Evolutionary conservation across 2,797 vertebrate species (phyloP), one percentile per base, ranked within the genome.

Genomic region (Acanthis flammea): DNA sequence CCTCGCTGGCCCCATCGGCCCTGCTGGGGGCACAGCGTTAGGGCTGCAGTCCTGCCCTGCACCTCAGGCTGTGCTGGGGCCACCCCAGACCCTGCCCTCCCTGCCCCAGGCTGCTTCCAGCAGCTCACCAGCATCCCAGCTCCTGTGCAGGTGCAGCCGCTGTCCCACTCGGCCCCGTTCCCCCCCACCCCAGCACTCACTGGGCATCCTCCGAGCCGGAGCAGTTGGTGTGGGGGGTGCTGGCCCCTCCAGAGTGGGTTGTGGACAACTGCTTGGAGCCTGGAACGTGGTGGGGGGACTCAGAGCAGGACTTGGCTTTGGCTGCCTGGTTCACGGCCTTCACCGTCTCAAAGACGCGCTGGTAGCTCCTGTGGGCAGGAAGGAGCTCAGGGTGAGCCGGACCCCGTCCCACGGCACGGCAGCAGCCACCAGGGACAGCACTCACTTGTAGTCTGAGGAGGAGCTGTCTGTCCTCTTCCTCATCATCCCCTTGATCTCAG

Each of bases 401-500:
- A 7, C 3, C 68, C 12, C 2, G 1, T 0, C 5, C 3, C 22
- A 1, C 0, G 3, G n/a, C 33, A 7, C 39, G 1, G 25, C 45
- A 14, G 0, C 0, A 21, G 12, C 13, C 87, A 2, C 15, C 1
- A 1, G 0, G 0, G 14, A 1, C 50, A 12, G 35, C 14, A 83
- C 97, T 72, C 85, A 99, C 99, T 96, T 99, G 97, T 98, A 98
- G 74, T 99, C 98, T 4, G 98, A 97, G n/a, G 98, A 97, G 6
- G 97, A 98, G 78, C 97, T 98, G 96, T 98, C 98, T 44, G 98
- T 95, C 87, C 98, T 98, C 96, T 98, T 99, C 68, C 98, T 98
- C 95, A 98, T 98, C 27, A 98, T 98, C 30, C 98, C 98, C 86
- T 99, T 99, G 71, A 99, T 99, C 97, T 99, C 99, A 9, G 99